Conservation (phyloP, 2,888 invertebrate genomes). For the Lasius fuliginosus region DNA sequence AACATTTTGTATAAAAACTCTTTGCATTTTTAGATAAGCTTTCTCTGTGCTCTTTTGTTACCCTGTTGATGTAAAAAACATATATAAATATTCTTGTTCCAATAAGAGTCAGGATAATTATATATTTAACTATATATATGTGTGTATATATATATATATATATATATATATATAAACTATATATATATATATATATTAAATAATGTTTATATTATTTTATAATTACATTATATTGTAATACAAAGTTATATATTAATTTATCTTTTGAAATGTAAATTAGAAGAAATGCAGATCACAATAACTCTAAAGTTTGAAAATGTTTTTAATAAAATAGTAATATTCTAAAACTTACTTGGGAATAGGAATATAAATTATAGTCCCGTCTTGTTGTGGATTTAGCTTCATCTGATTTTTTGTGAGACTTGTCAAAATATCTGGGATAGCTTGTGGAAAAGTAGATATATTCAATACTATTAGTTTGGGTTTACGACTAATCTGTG, state of each 20-base stretch:
- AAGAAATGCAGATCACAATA: constrained; percentile 38
- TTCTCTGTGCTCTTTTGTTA: constrained; percentile 97
- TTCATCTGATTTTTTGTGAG: constrained; percentile 95
- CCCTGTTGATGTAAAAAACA: constrained; percentile 85
- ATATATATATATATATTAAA: too few relatives aligned
- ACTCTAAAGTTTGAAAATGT: constrained; percentile 2
- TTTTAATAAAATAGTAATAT: constrained; percentile 24
- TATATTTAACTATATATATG: constrained; percentile 1
- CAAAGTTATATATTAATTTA: not conserved
- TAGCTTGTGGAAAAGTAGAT: constrained; percentile 94
- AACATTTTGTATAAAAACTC: constrained; percentile 92
- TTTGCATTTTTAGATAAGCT: constrained; percentile 96
- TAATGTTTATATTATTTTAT: too few relatives aligned
- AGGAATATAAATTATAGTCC: constrained; percentile 95
- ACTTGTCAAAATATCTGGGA: constrained; percentile 92
- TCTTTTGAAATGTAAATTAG: constrained; percentile 8
- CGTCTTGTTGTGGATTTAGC: constrained; percentile 97
- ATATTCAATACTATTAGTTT: constrained; percentile 95
- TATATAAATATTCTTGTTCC: constrained; percentile 18
- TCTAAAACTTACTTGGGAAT: constrained; percentile 91
- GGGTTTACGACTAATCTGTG: constrained; percentile 95
- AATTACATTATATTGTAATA: not conserved
- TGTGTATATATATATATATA: too few relatives aligned
- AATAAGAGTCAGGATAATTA: not conserved
- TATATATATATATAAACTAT: too few relatives aligned